These are phyloP conservation scores for Panthera leo DNA, from an alignment of 2,113 vertebrate genomes.

Conservation along the genomic window DNA sequence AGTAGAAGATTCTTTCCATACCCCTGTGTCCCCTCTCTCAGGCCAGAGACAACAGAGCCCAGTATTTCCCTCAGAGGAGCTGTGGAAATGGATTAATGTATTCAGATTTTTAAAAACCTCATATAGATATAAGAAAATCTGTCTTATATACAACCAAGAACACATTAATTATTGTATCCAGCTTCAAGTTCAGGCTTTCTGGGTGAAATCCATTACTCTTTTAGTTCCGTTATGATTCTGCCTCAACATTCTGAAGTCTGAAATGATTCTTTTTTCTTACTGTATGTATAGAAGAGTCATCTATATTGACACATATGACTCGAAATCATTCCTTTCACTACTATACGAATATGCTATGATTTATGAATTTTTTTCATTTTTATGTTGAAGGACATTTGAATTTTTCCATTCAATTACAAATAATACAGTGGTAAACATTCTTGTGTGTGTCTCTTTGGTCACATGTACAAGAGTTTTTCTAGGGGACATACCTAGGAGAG, in stretches of 20 bases:
- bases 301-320: background rate
- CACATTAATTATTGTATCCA: background rate
- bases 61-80: background rate
- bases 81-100: background rate
- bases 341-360: background rate
- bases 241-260: background rate
- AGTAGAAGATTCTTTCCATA: background rate
- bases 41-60: background rate
- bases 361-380: background rate
- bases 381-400: background rate
- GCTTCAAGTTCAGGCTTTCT: background rate
- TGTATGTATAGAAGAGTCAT: background rate
- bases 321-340: background rate
- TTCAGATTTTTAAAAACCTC: background rate
- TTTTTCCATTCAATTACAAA: background rate
- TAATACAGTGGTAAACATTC: background rate
- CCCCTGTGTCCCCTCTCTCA: background rate
- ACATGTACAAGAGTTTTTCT: background rate
- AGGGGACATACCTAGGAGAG: background rate
- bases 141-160: background rate
- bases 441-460: background rate
- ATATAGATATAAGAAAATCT: background rate
- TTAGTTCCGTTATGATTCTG: background rate
- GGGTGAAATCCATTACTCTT: background rate
- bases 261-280: background rate